A percentile compares a stretch with the other conserved stretches of the same genome.
These are phyloP conservation scores for Tetragonisca angustula DNA, from an alignment of 2,888 invertebrate genomes.

Conservation along the genomic window DNA sequence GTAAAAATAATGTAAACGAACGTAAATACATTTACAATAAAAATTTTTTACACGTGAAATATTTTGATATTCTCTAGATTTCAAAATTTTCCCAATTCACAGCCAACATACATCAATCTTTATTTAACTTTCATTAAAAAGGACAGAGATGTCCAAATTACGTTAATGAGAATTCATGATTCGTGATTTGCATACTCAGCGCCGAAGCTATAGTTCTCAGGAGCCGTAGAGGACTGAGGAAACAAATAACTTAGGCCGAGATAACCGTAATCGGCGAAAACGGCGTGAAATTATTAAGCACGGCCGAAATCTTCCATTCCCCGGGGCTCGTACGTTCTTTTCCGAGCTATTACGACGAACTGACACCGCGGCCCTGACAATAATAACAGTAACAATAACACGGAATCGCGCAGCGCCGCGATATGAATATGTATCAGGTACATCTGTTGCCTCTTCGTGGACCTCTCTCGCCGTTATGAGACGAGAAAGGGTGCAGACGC, in stretches of 20 bases:
- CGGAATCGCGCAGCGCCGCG: conserved; percentile 47
- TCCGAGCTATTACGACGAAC: conserved; percentile 42
- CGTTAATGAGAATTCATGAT: too few species aligned
- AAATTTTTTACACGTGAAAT: too few species aligned
- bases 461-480: conserved; percentile 60
- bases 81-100: too few species aligned
- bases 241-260: background rate
- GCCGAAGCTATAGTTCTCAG: background rate
- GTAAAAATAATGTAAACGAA: too few species aligned
- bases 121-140: too few species aligned
- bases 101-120: too few species aligned
- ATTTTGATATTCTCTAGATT: too few species aligned
- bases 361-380: conserved; percentile 54
- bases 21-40: too few species aligned
- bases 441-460: conserved; percentile 77
- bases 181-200: background rate
- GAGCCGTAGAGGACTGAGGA: too few species aligned
- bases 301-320: background rate
- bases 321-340: conserved; percentile 26
- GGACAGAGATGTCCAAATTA: background rate
- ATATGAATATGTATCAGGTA: conserved; percentile 80
- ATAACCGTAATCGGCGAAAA: conserved; percentile 7
- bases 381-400: conserved; percentile 71
- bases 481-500: conserved; percentile 73
- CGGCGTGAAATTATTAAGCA: conserved; percentile 31